A percentile compares a stretch with the other conserved stretches of the same genome.
Conservation (phyloP, 2,797 vertebrate species). For the Sebastes reedi region DNA sequence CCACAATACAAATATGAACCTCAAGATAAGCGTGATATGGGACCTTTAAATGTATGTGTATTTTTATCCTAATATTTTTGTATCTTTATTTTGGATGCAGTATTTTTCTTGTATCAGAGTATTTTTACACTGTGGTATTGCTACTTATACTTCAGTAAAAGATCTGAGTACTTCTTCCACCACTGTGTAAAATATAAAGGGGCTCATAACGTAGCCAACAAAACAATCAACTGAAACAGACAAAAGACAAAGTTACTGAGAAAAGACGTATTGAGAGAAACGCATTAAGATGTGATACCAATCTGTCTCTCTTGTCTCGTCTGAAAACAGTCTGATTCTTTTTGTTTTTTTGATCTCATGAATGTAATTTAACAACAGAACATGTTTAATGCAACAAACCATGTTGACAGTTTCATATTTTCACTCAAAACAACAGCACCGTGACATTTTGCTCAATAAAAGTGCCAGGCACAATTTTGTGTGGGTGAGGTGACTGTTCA, state of each 20-base stretch:
- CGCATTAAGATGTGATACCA: not conserved
- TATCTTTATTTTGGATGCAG: no score
- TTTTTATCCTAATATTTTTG: no score
- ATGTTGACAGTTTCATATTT: slow-evolving; percentile 2
- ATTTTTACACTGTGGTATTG: not conserved
- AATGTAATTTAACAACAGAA: slow-evolving; percentile 1
- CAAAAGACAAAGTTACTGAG: not conserved
- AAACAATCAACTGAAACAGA: not conserved
- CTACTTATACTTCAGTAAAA: not conserved
- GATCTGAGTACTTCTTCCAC: not conserved
- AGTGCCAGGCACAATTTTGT: slow-evolving; percentile 1
- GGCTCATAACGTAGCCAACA: not conserved
- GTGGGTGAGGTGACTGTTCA: not conserved
- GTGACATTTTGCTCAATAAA: slow-evolving; percentile 18
- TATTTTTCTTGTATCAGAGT: not conserved
- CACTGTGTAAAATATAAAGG: not conserved
- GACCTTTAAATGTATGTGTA: no score
- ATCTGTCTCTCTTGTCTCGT: not conserved
- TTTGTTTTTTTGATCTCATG: not conserved
- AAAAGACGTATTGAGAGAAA: not conserved
- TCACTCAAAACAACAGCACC: slow-evolving; percentile 1
- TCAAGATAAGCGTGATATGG: no score
- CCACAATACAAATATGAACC: no score
- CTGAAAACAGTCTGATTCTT: not conserved
- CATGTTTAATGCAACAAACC: slow-evolving; percentile 1